Evolutionary conservation across 1,140 invertebrate species (phyloP).

Genomic region (Ceratina australensis): DNA sequence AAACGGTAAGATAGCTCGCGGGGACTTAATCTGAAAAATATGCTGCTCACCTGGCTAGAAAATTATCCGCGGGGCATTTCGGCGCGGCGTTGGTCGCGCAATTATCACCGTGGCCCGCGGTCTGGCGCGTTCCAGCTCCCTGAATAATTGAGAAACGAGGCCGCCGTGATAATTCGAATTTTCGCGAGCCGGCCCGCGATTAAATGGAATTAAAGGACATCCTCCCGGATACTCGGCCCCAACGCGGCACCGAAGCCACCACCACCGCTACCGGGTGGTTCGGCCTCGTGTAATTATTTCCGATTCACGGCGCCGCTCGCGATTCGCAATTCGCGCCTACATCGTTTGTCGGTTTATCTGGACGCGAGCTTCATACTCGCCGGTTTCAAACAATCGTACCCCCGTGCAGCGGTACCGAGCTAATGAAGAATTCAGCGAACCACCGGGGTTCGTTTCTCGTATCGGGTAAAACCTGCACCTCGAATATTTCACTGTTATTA

Average conservation of each 20-base stretch:
- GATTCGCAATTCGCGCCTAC: neutral
- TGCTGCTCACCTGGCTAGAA: too few species aligned
- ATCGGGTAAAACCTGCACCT: too few species aligned
- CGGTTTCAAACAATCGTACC: neutral
- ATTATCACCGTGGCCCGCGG: neutral
- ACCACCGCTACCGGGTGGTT: too few species aligned
- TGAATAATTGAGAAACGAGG: constrained; percentile 39
- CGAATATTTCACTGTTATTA: too few species aligned
- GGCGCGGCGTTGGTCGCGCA: neutral
- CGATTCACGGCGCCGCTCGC: neutral
- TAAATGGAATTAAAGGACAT: constrained; percentile 21
- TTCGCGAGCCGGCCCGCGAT: constrained; percentile 11
- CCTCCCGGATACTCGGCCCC: neutral
- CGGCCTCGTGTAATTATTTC: constrained; percentile 2
- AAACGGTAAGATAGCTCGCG: too few species aligned
- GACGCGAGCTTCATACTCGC: neutral
- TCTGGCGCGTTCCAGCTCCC: neutral
- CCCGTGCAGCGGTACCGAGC: neutral
- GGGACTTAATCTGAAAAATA: too few species aligned
- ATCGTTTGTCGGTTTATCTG: neutral
- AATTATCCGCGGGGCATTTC: neutral
- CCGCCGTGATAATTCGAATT: constrained; percentile 20
- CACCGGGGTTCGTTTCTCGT: neutral
- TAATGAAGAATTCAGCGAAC: constrained; percentile 20
- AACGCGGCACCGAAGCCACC: too few species aligned